Conservation (phyloP, 2,797 vertebrate genomes). For the Antennarius maculatus region DNA sequence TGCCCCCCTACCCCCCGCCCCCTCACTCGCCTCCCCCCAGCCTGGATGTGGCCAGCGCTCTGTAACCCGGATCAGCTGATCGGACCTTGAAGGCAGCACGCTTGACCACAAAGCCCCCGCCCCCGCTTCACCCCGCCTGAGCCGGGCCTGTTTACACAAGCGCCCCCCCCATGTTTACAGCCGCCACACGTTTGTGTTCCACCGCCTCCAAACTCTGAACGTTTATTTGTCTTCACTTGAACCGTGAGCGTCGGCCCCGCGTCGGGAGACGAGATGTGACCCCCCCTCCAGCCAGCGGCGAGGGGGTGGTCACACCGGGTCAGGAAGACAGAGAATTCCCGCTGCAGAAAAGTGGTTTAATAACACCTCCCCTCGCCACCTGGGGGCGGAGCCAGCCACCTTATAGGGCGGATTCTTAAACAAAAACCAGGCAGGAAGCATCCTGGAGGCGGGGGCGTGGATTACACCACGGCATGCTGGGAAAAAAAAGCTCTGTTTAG, state of each 20-base stretch:
- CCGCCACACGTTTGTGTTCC: conserved; percentile 74
- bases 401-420: conserved; percentile 49
- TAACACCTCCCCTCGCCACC: conserved; percentile 36
- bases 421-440: conserved; percentile 76
- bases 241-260: conserved; percentile 65
- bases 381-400: conserved; percentile 33
- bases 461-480: conserved; percentile 77
- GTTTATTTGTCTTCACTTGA: conserved; percentile 76
- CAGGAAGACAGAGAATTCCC: conserved; percentile 17
- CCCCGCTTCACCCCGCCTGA: conserved; percentile 55
- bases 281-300: conserved; percentile 10
- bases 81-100: conserved; percentile 12
- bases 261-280: conserved; percentile 41
- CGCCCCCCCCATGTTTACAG: conserved; percentile 72
- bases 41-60: conserved; percentile 22
- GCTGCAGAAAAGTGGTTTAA: conserved; percentile 18
- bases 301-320: conserved; percentile 22
- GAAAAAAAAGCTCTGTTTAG: conserved; percentile 73
- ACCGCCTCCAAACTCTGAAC: conserved; percentile 66
- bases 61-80: conserved; percentile 7
- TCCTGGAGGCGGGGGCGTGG: conserved; percentile 64
- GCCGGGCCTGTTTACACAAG: conserved; percentile 74
- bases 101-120: conserved; percentile 67
- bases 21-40: conserved; percentile 28
- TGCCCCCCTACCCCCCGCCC: conserved; percentile 51